Evolutionary conservation across 2,888 invertebrate genomes (phyloP), one percentile per base, ranked within the genome.

Genomic region (Hydriomena furcata): DNA sequence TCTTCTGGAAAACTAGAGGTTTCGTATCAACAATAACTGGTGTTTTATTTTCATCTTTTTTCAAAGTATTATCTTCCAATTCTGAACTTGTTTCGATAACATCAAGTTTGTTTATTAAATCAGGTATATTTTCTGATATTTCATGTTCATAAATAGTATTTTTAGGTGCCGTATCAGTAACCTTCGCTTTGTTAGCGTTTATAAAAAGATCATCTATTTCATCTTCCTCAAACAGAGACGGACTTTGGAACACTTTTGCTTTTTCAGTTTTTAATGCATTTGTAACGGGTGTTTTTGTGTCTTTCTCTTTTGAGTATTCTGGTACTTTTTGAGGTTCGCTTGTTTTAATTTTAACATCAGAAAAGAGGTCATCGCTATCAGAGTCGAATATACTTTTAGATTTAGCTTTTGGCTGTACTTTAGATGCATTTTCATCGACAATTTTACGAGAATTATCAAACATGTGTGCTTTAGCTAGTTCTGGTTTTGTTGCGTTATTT

Each of bases 191-290:
- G 30, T 61, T 56, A 32, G 52, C 43, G 51, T 47, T 52, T 13
- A 54, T 50, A 34, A 76, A 76, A 3, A 77, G 46, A 36, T 68
- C 66, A 35, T 72, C 67, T 47, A 71, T 68, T 58, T 74, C 75
- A 31, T 82, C 79, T 43, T 83, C 80, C 60, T 73, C 79, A 64
- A 84, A 84, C 21, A 86, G 51, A 6, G 71, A 70, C 25, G 71
- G 66, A 58, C 67, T 73, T 50, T 61, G 61, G 5, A 65, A 55
- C 5, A 47, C 7, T 45, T 47, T 56, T n/a, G 31, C 21, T 34
- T 42, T 63, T 21, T 45, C 50, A 38, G 21, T 11, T 52, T 58
- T 49, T 8, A 54, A 13, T 7, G 35, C 43, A 10, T 40, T 20
- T 41, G 10, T 41, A 40, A 10, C 8, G 21, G 8, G 17, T 17